Percentiles rank a stretch among this genome's conserved stretches.
These are phyloP conservation scores for Sitophilus oryzae DNA, from an alignment of 1,140 invertebrate species.

Conservation along the genomic window DNA sequence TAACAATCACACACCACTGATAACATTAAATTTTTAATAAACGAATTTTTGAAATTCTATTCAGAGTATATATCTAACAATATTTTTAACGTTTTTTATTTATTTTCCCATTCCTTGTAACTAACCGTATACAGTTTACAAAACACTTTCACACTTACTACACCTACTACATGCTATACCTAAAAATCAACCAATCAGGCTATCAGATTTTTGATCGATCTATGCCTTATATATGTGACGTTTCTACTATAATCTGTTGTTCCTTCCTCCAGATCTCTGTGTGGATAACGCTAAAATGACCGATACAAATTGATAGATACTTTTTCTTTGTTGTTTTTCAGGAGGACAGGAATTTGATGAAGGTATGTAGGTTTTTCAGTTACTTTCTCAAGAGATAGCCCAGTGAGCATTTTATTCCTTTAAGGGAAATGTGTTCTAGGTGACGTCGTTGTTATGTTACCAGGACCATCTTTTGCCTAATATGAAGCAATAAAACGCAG, in stretches of 20 bases:
- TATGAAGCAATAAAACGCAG: too few species aligned
- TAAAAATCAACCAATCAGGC: background rate
- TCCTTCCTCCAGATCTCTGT: background rate
- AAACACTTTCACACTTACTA: background rate
- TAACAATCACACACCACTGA: too few species aligned
- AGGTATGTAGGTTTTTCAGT: background rate
- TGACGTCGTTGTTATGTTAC: too few species aligned
- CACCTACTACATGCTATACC: background rate
- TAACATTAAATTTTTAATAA: too few species aligned
- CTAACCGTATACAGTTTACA: background rate
- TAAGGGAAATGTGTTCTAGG: too few species aligned
- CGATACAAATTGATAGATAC: background rate
- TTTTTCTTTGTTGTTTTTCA: background rate
- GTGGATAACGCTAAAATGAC: background rate
- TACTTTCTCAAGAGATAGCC: too few species aligned
- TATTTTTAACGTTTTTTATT: too few species aligned
- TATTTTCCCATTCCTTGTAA: background rate
- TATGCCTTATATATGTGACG: background rate
- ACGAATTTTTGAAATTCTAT: too few species aligned
- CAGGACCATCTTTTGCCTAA: too few species aligned
- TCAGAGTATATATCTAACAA: too few species aligned
- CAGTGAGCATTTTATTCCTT: too few species aligned
- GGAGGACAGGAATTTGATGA: background rate
- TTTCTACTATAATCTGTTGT: background rate
- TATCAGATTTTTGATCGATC: too few species aligned